Evolutionary conservation across 1,140 invertebrate genomes (phyloP).

Genomic region (Drosophila littoralis): DNA sequence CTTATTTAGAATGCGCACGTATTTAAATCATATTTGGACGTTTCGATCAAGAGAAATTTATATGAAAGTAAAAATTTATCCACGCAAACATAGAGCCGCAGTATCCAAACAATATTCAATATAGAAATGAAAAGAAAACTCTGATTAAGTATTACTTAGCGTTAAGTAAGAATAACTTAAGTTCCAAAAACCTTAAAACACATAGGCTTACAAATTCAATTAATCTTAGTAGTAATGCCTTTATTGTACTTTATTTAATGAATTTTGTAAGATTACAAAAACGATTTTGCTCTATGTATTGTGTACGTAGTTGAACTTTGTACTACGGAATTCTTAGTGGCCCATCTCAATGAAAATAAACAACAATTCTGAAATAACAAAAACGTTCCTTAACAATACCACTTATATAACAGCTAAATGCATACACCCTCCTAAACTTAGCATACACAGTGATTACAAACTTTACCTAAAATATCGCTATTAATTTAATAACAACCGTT

Average conservation of each 20-base stretch:
- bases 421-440: conserved; percentile 15
- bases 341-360: conserved; percentile 44
- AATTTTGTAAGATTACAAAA: conserved; percentile 47
- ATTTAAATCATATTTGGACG: conserved; percentile 25
- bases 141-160: conserved; percentile 81
- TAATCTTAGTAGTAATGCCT: conserved; percentile 39
- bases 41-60: conserved; percentile 59
- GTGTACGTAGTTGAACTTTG: conserved; percentile 42
- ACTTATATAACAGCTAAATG: conserved; percentile 3
- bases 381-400: conserved; percentile 61
- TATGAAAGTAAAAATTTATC: conserved; percentile 37
- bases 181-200: conserved; percentile 44
- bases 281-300: conserved; percentile 52
- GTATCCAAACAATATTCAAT: conserved; percentile 41
- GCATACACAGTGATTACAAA: conserved; percentile 40
- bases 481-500: conserved; percentile 53
- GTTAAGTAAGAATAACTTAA: conserved; percentile 66
- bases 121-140: conserved; percentile 49
- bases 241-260: conserved; percentile 51
- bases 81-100: conserved; percentile 36
- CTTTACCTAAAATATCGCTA: conserved; percentile 32
- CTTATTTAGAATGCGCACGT: conserved; percentile 58
- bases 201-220: conserved; percentile 49
- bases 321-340: conserved; percentile 30
- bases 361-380: conserved; percentile 37